Evolutionary conservation across 2,888 invertebrate species (phyloP).

Genomic region (Pandemis heparana): DNA sequence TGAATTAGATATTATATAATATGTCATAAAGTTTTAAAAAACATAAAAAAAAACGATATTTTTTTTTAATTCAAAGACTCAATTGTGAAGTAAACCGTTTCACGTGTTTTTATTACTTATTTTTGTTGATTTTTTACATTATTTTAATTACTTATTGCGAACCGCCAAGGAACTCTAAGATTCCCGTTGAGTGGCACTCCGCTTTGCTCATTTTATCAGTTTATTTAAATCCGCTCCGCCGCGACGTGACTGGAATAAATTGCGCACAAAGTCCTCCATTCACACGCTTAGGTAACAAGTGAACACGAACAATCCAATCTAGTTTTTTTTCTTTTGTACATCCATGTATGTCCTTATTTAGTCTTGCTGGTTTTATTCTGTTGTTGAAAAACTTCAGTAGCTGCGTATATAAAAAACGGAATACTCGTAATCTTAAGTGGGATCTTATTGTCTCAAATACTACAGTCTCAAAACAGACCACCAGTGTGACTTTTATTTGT

Average conservation of each 20-base stretch:
- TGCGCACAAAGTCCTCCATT: constrained; percentile 22
- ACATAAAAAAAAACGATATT: too few species aligned
- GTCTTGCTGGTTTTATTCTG: not conserved
- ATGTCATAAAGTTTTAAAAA: too few species aligned
- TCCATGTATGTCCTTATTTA: constrained; percentile 19
- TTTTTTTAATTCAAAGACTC: too few species aligned
- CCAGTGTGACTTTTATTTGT: too few species aligned
- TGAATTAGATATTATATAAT: too few species aligned
- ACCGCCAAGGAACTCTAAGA: constrained; percentile 14
- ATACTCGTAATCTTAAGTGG: too few species aligned
- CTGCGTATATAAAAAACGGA: too few species aligned
- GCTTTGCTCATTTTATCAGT: constrained; percentile 41
- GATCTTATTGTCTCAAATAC: too few species aligned
- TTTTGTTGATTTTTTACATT: not conserved
- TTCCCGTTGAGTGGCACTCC: constrained; percentile 39
- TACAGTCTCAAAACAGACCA: too few species aligned
- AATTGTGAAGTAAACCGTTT: too few species aligned
- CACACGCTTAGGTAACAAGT: constrained; percentile 24
- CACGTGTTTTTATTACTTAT: too few species aligned
- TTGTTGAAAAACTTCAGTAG: not conserved
- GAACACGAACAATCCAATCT: constrained; percentile 1
- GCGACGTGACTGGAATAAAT: constrained; percentile 40
- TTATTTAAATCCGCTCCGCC: constrained; percentile 40
- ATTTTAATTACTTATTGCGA: not conserved
- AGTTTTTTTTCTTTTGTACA: constrained; percentile 13